These are phyloP conservation scores for Orthonevra nobilis DNA, from an alignment of 2,888 invertebrate species.

Conservation along the genomic window DNA sequence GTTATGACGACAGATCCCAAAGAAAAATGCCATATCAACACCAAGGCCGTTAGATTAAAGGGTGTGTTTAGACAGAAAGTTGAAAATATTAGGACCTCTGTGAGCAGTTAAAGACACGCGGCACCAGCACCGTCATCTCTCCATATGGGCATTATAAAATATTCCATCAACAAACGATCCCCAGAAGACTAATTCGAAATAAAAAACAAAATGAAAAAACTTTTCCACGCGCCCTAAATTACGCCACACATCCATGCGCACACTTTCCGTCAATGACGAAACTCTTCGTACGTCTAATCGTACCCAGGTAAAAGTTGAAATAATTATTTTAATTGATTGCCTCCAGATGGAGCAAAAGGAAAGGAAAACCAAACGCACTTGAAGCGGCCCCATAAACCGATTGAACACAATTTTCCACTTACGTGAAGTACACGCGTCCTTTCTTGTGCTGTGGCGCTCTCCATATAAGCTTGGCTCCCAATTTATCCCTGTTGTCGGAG, in stretches of 20 bases:
- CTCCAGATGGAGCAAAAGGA: conserved; percentile 1
- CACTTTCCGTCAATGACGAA: conserved; percentile 51
- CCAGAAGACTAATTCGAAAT: conserved; percentile 29
- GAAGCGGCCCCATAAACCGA: conserved; percentile 10
- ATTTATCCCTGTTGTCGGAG: conserved; percentile 87
- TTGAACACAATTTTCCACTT: conserved; percentile 79
- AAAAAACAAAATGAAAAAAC: conserved; percentile 9
- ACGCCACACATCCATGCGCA: background rate
- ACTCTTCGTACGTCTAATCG: background rate
- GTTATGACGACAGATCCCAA: no score
- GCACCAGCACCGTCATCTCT: background rate
- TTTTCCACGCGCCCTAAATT: conserved; percentile 30
- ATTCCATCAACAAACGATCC: conserved; percentile 35
- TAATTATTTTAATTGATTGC: conserved; percentile 52
- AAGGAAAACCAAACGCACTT: conserved; percentile 15
- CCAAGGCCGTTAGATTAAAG: no score
- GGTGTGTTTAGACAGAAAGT: no score
- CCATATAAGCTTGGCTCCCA: conserved; percentile 88
- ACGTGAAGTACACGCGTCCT: conserved; percentile 91
- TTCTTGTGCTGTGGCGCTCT: conserved; percentile 84
- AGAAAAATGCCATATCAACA: no score
- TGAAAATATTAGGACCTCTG: no score
- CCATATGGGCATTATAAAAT: conserved; percentile 13
- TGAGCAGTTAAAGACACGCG: no score
- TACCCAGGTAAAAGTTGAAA: conserved; percentile 4